Conservation (phyloP, 1,140 invertebrate species). For the Lutraria rhynchaena region DNA sequence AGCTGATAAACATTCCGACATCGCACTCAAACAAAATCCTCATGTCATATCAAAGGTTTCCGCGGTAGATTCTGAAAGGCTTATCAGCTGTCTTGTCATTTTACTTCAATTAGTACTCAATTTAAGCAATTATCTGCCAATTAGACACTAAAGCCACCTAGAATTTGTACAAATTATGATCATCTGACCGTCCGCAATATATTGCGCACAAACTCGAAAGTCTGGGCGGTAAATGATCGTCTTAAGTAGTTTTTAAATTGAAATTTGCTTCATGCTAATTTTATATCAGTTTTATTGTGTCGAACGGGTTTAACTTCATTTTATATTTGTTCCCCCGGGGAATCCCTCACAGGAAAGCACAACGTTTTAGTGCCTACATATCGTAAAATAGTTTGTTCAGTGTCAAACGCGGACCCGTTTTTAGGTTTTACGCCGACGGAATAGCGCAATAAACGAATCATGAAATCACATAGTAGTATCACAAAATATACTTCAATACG, state of each 20-base stretch:
- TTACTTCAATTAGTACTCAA: constrained; percentile 38
- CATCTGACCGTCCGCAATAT: constrained; percentile 48
- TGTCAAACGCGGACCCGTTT: constrained; percentile 22
- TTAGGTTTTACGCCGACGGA: not conserved
- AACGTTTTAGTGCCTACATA: not conserved
- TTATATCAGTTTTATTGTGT: constrained; percentile 49
- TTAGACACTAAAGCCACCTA: constrained; percentile 19
- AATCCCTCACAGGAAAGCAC: constrained; percentile 3
- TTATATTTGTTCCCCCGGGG: constrained; percentile 22
- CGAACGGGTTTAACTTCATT: constrained; percentile 46
- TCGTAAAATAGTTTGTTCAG: constrained; percentile 33
- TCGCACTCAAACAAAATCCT: constrained; percentile 5
- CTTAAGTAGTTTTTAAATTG: constrained; percentile 55
- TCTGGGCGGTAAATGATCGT: constrained; percentile 32
- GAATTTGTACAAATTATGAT: constrained; percentile 17
- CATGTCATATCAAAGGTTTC: constrained; percentile 25
- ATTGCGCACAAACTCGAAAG: constrained; percentile 8
- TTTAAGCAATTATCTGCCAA: constrained; percentile 47
- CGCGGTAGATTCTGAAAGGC: constrained; percentile 7
- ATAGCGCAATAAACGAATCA: not conserved
- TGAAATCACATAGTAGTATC: too few species aligned
- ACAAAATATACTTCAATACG: too few species aligned
- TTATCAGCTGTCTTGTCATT: constrained; percentile 59
- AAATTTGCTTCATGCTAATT: constrained; percentile 56
- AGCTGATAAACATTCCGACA: constrained; percentile 1